Conservation (phyloP, 2,797 vertebrate genomes). For the Delichon dasypus region DNA sequence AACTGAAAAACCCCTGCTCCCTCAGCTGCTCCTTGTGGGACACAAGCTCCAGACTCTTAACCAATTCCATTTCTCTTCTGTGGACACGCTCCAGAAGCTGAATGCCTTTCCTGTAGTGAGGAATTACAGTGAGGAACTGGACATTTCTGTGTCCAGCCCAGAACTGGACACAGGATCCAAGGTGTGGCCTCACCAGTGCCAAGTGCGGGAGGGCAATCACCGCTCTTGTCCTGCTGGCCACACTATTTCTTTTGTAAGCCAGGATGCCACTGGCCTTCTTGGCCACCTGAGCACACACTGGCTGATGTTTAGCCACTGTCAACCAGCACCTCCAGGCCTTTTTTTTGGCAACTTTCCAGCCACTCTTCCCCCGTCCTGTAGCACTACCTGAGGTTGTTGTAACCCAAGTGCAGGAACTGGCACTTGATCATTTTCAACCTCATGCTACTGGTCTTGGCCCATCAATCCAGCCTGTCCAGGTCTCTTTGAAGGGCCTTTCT, state of each 20-base stretch:
- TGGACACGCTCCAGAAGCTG: neutral
- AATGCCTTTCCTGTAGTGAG: neutral
- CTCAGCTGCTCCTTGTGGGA: too few relatives aligned
- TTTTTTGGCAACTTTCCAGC: neutral
- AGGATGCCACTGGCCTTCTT: neutral
- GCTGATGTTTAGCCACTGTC: neutral
- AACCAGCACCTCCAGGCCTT: too few relatives aligned
- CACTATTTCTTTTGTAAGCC: neutral
- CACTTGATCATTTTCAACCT: neutral
- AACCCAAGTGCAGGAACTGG: neutral
- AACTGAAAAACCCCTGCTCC: neutral
- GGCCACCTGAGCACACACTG: neutral
- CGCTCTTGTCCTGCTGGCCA: neutral
- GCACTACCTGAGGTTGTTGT: neutral
- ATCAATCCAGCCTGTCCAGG: neutral
- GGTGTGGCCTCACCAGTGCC: neutral
- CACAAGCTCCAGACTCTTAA: neutral
- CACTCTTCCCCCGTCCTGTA: neutral
- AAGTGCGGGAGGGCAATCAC: neutral
- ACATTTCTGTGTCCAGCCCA: too few relatives aligned
- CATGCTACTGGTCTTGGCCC: accelerated
- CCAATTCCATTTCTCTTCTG: neutral
- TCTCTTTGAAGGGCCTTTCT: neutral
- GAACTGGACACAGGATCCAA: neutral
- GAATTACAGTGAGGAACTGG: neutral